Percentiles rank a stretch among this genome's conserved stretches.
Evolutionary conservation across 2,888 invertebrate species (phyloP).

Genomic region (Seira ritae): DNA sequence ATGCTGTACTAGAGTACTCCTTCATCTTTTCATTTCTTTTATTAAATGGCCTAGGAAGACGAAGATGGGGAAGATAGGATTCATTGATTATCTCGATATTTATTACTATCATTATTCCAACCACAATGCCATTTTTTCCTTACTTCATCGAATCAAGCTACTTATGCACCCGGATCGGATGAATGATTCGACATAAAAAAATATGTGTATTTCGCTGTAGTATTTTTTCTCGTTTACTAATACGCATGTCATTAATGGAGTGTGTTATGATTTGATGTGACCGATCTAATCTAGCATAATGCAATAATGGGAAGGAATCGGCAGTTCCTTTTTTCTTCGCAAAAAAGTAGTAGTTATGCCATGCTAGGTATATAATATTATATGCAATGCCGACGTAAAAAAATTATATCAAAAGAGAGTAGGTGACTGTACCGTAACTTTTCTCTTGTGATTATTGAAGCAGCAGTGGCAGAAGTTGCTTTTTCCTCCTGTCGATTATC

Average conservation of each 20-base stretch:
- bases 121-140: constrained; percentile 15
- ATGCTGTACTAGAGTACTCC: background rate
- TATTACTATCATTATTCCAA: constrained; percentile 35
- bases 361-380: no score
- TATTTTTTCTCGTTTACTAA: constrained; percentile 2
- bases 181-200: constrained; percentile 33
- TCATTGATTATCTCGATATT: constrained; percentile 44
- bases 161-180: background rate
- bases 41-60: background rate
- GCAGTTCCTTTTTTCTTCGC: no score
- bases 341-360: no score
- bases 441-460: constrained; percentile 39
- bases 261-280: background rate
- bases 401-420: background rate
- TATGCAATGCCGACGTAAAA: no score
- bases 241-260: constrained; percentile 18
- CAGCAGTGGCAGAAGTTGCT: background rate
- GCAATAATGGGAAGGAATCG: no score
- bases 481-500: constrained; percentile 25
- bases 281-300: constrained; percentile 3
- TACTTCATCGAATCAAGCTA: background rate
- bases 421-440: constrained; percentile 39
- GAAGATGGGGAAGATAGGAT: no score
- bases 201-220: no score
- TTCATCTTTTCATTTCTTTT: constrained; percentile 33